Base-by-base conservation (phyloP, 2,888 invertebrate genomes). In the Aleiodes leptofemur region DNA sequence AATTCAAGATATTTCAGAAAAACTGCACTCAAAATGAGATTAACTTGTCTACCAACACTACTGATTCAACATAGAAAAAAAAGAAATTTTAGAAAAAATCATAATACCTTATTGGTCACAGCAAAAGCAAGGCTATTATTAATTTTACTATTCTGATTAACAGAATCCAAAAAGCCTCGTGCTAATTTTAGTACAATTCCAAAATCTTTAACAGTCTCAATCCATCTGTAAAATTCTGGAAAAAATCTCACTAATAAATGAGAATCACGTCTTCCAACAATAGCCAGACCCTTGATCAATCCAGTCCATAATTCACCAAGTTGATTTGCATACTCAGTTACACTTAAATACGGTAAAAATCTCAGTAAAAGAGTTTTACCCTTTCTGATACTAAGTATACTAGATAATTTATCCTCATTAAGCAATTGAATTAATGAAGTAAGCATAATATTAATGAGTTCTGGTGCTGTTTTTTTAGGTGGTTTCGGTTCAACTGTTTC, bases 381-480 rank as follows among this genome's bases (percentile, higher is more conserved):
- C 87, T 97, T 97, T 81, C 96, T 92, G 61, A 96, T 95, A 80
- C 92, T 93, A 86, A 96, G 90, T 91, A 96, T 93, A 83, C 93
- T 93, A 34, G 92, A 90, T 76, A 96, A 90, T 82, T 95, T 92
- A 71, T 96, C 96, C 4, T 93, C 92, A 77, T 93, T 92, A 43
- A 94, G 87, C 34, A 95, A 92, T 77, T 93, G 92, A 50, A 94
- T 87, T 23, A 95, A 86, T 0, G 94, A 93, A 0, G 91, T 90
- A 78, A 94, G 91, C 83, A 96, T 92, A 78, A 93, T 93, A 77
- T 91, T 92, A 31, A 95, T 90, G 56, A 96, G 90, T 48, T 92
- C 93, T 6, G 92, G 92, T 66, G 91, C 91, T 79, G 92, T 91
- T 74, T 92, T 92, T 76, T 92, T 92, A 0, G 91, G 87, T 4